Base-by-base conservation (phyloP, 2,888 invertebrate species). In the Prenolepis imparis region DNA sequence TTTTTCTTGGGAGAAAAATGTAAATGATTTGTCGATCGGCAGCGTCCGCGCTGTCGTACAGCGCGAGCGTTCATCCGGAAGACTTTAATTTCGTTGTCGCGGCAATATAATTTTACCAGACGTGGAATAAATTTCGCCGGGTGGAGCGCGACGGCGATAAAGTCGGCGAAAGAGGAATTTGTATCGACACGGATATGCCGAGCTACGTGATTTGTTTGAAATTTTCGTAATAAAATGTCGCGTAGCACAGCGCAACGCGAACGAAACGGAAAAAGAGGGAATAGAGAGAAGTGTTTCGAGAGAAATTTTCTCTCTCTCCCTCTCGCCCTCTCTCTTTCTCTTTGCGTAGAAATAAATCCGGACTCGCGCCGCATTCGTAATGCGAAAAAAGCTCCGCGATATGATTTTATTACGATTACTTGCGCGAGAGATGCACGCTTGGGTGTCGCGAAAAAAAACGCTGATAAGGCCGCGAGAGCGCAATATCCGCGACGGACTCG, bases 171-270 rank as follows among this genome's bases (percentile, higher is more conserved):
- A 44, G 81, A 39, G 61, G 44, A 75, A 77, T 74, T 63, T 52
- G 67, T 59, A 67, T 82, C 77, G 82, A 59, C 48, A 61, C 77
- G 63, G 77, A 61, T 44, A 72, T 41, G 32, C 48, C 48, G 41
- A 77, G 77, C 73, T 74, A 81, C 83, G 83, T 83, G 83, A 77
- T 83, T 83, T 77, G 80, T 67, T 67, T 67, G 67, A 78, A 78
- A 83, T 83, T 83, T 78, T 83, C 78, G 83, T 52, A 83, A 83
- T 83, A 83, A n/a, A n/a, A 83, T 48, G 83, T 67, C 80, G 66
- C 57, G 73, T 5, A 12, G 21, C 24, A 48, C 78, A 57, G 48
- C 78, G 66, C 66, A 24, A 66, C 39, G n/a, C 24, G 67, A 32
- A 12, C 57, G 63, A 21, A 39, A 59, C 6, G 48, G 48, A 32